Evolutionary conservation across 2,113 vertebrate genomes (phyloP).

Genomic region (Laticauda laticaudata): DNA sequence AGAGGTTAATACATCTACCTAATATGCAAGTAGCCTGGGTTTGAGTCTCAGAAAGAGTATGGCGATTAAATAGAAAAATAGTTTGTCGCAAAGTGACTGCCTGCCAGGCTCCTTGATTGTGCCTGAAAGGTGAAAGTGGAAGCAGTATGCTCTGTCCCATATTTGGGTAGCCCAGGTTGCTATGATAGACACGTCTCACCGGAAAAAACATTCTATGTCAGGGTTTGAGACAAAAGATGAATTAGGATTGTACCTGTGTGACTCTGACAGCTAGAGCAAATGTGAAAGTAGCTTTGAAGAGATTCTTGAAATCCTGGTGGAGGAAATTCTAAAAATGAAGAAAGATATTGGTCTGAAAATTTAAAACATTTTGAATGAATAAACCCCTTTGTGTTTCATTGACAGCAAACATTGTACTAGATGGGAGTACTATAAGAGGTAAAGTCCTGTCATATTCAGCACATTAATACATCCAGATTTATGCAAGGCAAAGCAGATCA

Average conservation of each 20-base stretch:
- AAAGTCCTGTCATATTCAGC: not conserved
- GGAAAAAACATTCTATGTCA: not conserved
- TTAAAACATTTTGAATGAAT: not conserved
- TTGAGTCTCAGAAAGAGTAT: no score
- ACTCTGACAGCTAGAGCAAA: not conserved
- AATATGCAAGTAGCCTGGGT: no score
- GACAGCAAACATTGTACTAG: not conserved
- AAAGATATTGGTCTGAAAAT: not conserved
- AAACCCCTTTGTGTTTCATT: not conserved
- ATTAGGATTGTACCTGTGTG: not conserved
- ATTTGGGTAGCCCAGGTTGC: no score
- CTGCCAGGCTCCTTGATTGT: no score
- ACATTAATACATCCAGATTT: not conserved
- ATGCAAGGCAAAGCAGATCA: not conserved
- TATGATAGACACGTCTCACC: no score
- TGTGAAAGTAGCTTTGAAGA: not conserved
- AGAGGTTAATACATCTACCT: no score
- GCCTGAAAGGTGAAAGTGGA: no score
- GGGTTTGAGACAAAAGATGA: not conserved
- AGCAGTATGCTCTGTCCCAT: no score
- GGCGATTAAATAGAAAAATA: no score
- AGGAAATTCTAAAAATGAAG: not conserved
- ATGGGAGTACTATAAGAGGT: not conserved
- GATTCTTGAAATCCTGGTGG: not conserved
- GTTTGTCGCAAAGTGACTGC: no score